These are phyloP conservation scores for Rhinatrema bivittatum DNA, from an alignment of 2,797 vertebrate species.

Conservation along the genomic window DNA sequence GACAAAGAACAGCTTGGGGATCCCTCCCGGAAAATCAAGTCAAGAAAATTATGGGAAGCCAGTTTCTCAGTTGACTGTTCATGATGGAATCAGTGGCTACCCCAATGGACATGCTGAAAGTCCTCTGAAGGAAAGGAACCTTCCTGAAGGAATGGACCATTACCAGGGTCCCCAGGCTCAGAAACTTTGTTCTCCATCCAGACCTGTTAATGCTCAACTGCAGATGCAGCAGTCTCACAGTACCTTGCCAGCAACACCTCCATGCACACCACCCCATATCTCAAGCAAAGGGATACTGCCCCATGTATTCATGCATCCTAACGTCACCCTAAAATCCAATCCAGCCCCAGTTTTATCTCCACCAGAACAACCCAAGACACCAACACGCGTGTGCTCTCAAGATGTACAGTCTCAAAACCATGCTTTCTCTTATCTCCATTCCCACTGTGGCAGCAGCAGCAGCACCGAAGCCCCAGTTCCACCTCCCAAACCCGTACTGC, in stretches of 20 bases:
- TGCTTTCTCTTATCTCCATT: constrained; percentile 58
- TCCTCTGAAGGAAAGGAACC: constrained; percentile 70
- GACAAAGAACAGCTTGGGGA: constrained; percentile 10
- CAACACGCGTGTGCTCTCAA: constrained; percentile 6
- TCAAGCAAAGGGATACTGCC: constrained; percentile 56
- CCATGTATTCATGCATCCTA: constrained; percentile 63
- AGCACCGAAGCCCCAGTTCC: constrained; percentile 10
- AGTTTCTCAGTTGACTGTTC: neutral
- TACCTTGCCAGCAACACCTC: neutral
- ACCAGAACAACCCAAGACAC: constrained; percentile 20
- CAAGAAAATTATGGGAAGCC: constrained; percentile 15
- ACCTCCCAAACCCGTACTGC: neutral
- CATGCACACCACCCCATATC: constrained; percentile 58
- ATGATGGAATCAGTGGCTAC: constrained; percentile 16
- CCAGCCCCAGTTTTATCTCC: constrained; percentile 21
- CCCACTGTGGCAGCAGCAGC: constrained; percentile 18
- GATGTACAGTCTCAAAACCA: constrained; percentile 20
- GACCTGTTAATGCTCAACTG: neutral
- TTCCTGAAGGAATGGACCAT: constrained; percentile 74
- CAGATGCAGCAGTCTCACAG: neutral
- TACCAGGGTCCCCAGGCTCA: constrained; percentile 10
- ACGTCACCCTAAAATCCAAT: constrained; percentile 52
- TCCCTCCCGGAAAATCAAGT: neutral
- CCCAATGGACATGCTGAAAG: neutral
- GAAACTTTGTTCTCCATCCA: constrained; percentile 1